phyloP scores from a whole-genome alignment of 2,113 vertebrate genomes.

The Stictonetta naevosa region DNA sequence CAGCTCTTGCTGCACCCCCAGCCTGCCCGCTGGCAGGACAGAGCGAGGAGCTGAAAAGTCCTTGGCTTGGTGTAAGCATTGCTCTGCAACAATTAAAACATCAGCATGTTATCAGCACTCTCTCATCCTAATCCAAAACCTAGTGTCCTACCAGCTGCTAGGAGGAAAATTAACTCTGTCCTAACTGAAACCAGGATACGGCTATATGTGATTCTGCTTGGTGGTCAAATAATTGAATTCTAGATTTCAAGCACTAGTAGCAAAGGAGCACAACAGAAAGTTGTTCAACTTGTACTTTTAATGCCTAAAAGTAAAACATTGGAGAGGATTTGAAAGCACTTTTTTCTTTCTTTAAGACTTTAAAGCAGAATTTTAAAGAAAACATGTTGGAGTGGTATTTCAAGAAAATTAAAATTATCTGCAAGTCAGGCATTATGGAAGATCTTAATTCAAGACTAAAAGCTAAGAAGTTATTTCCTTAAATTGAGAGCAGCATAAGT shows the following conservation, averaged over 20 bases:
- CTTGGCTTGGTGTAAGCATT: too few species aligned
- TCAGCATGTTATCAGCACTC: too few species aligned
- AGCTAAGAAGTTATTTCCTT: background rate
- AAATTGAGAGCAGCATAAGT: background rate
- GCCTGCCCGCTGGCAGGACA: too few species aligned
- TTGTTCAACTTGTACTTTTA: background rate
- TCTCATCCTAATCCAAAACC: too few species aligned
- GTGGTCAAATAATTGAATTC: background rate
- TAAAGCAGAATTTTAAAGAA: background rate
- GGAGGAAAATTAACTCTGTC: too few species aligned
- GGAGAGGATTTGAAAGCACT: background rate
- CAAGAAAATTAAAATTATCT: background rate
- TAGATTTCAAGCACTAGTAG: background rate
- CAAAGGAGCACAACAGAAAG: background rate
- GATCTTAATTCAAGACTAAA: background rate
- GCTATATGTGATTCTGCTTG: background rate
- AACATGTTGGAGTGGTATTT: background rate
- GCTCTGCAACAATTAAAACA: too few species aligned
- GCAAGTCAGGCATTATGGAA: background rate
- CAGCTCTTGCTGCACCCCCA: too few species aligned
- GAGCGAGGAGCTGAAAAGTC: too few species aligned
- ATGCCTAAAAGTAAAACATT: background rate
- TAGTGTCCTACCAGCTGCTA: too few species aligned
- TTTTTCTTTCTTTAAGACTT: background rate
- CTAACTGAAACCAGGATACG: too few species aligned